These are phyloP conservation scores for Ischnura elegans DNA, from an alignment of 2,888 invertebrate genomes.

Conservation along the genomic window DNA sequence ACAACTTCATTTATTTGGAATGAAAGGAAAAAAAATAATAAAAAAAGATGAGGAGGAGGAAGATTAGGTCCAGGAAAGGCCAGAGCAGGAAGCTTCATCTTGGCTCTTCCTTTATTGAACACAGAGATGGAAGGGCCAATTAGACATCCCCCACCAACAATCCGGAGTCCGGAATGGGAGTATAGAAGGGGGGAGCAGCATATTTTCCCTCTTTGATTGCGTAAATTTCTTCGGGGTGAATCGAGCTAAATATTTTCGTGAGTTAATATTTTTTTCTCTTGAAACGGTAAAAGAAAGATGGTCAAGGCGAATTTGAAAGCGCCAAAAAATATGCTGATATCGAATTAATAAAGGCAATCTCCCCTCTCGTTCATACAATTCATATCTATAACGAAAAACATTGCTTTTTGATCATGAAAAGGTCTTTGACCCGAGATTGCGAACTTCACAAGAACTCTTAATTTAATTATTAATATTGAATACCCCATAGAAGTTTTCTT, in stretches of 20 bases:
- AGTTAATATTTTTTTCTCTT: not conserved
- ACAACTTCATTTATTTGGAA: constrained; percentile 63
- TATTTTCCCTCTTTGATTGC: constrained; percentile 4
- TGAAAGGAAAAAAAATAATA: constrained; percentile 62
- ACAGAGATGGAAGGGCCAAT: constrained; percentile 49
- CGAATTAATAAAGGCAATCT: not conserved
- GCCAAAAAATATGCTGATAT: not conserved
- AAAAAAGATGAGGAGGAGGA: constrained; percentile 33
- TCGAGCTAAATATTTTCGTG: not conserved
- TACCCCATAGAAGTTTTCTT: too few relatives aligned
- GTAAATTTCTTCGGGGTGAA: not conserved
- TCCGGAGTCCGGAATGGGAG: too few relatives aligned
- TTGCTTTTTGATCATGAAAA: not conserved
- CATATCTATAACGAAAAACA: not conserved
- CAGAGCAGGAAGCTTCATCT: constrained; percentile 25
- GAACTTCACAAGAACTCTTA: not conserved
- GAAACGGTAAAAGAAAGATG: not conserved
- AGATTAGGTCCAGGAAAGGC: constrained; percentile 12
- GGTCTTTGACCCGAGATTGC: not conserved
- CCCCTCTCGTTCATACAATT: not conserved
- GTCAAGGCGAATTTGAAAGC: not conserved
- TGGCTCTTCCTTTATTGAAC: constrained; percentile 52
- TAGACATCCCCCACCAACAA: constrained; percentile 21
- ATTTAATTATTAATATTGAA: not conserved
- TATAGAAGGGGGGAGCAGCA: not conserved